These are phyloP conservation scores for Perodicticus potto DNA, from an alignment of 2,797 vertebrate genomes.

Conservation along the genomic window DNA sequence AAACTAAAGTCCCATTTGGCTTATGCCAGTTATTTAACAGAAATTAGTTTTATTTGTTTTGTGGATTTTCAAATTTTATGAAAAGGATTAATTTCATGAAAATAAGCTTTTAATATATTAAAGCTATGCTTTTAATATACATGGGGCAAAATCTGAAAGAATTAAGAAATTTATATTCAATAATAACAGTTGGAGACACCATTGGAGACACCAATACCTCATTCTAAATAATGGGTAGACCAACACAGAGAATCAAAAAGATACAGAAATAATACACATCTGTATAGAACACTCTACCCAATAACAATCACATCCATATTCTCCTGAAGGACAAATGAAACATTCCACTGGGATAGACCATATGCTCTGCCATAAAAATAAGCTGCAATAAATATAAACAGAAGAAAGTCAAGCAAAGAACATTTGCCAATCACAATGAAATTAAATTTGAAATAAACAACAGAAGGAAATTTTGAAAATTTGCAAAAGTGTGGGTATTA, in stretches of 20 bases:
- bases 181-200: no score
- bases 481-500: background rate
- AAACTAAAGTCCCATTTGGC: background rate
- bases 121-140: background rate
- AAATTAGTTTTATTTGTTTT: background rate
- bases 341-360: background rate
- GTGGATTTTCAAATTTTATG: background rate
- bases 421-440: background rate
- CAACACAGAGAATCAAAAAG: background rate
- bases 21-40: background rate
- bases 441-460: background rate
- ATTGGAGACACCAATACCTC: background rate
- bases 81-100: background rate
- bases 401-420: background rate
- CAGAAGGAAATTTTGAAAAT: background rate
- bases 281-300: background rate
- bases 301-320: background rate
- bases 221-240: background rate
- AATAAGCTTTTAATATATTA: no score
- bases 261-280: background rate
- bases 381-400: background rate
- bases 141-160: background rate
- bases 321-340: background rate
- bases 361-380: background rate
- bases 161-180: background rate